Percentiles rank a stretch among this genome's conserved stretches.
Conservation (phyloP, 2,888 invertebrate species). For the Steinernema scapterisci region DNA sequence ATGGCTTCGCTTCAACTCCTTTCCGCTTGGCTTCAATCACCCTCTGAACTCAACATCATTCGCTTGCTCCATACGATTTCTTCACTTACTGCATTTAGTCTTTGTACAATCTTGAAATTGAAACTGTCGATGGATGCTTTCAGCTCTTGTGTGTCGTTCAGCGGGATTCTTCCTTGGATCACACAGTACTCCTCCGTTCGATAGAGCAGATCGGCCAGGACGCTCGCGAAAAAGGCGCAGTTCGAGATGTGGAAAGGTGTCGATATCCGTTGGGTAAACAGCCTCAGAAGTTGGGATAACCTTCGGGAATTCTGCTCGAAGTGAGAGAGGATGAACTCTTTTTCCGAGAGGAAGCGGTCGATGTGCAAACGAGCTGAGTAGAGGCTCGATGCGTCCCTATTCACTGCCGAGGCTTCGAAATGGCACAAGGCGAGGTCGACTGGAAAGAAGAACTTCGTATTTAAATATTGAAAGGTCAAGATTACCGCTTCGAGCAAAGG, state of each 20-base stretch:
- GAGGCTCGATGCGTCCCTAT: background rate
- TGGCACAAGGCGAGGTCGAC: slow-evolving; percentile 1
- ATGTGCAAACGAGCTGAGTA: slow-evolving; percentile 11
- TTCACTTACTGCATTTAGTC: background rate
- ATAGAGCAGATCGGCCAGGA: background rate
- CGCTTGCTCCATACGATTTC: too few species aligned
- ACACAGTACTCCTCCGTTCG: background rate
- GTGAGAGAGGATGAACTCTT: slow-evolving; percentile 1
- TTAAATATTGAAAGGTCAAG: background rate
- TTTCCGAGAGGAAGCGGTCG: slow-evolving; percentile 11
- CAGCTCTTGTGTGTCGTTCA: background rate
- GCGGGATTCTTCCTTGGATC: background rate
- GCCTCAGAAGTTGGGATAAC: background rate
- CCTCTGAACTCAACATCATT: background rate
- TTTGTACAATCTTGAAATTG: background rate
- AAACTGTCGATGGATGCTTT: background rate
- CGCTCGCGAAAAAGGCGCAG: background rate
- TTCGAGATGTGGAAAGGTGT: slow-evolving; percentile 12
- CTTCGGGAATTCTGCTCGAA: slow-evolving; percentile 18
- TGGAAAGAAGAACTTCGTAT: background rate
- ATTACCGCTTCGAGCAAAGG: background rate
- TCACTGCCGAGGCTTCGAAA: background rate
- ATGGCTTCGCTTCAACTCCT: background rate
- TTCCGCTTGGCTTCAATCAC: slow-evolving; percentile 7
- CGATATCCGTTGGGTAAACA: slow-evolving; percentile 8